Percentiles rank a stretch among this genome's conserved stretches.
These are phyloP conservation scores for Thryonomys swinderianus DNA, from an alignment of 2,113 vertebrate genomes.

Conservation along the genomic window DNA sequence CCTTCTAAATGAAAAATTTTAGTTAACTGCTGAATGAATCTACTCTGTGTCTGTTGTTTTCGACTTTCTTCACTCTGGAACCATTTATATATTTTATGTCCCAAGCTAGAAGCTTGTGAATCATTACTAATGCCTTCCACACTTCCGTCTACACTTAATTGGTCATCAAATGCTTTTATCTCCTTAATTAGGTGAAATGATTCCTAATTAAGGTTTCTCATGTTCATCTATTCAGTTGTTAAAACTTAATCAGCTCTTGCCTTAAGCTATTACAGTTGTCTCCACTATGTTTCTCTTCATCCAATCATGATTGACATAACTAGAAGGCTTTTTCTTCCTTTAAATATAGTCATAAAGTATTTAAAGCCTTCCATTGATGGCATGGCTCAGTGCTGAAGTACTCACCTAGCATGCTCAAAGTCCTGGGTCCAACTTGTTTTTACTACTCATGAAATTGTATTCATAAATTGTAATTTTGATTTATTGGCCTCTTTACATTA, in stretches of 20 bases:
- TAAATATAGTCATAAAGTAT: neutral
- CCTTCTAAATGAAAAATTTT: neutral
- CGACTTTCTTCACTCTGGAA: neutral
- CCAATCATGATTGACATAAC: neutral
- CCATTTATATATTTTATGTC: neutral
- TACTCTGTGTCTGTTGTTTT: neutral
- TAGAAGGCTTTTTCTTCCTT: neutral
- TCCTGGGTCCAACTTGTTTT: neutral
- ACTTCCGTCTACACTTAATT: neutral
- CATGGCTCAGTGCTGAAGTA: neutral
- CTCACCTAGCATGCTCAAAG: neutral
- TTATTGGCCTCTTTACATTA: neutral
- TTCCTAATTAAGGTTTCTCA: neutral
- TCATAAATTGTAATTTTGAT: neutral
- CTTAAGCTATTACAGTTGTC: neutral
- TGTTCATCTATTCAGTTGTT: neutral
- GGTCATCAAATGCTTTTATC: neutral
- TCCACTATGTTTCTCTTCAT: neutral
- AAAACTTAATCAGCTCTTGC: conserved; percentile 13
- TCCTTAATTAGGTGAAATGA: conserved; percentile 4
- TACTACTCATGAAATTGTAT: neutral
- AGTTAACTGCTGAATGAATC: neutral
- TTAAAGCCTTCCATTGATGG: neutral
- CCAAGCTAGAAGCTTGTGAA: neutral
- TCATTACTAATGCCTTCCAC: neutral